Conservation (phyloP, 1,140 invertebrate genomes). For the Orussus abietinus region DNA sequence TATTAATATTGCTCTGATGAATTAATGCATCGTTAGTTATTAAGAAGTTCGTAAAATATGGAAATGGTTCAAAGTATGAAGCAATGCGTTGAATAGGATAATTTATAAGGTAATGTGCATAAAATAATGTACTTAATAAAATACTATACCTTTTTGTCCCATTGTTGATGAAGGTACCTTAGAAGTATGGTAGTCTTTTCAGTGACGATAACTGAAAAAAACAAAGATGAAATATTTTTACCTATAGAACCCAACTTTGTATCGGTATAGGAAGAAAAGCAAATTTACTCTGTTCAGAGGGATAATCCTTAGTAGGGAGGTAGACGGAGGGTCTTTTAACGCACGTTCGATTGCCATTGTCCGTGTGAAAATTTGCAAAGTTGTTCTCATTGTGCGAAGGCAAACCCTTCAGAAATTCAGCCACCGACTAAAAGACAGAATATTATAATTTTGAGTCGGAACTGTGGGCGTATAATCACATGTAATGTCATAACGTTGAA, state of each 20-base stretch:
- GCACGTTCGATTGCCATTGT: slow-evolving; percentile 76
- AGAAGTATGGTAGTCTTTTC: slow-evolving; percentile 92
- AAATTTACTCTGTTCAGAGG: slow-evolving; percentile 78
- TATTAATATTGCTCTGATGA: slow-evolving; percentile 1
- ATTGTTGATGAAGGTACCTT: slow-evolving; percentile 89
- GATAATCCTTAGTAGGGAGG: slow-evolving; percentile 83
- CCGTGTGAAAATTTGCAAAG: slow-evolving; percentile 84
- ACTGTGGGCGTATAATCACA: no score
- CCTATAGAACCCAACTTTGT: no score
- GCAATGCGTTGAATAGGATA: slow-evolving; percentile 2
- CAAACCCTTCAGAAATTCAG: slow-evolving; percentile 86
- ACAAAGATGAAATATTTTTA: slow-evolving; percentile 26
- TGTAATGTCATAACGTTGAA: no score
- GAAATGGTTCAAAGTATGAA: slow-evolving; percentile 4
- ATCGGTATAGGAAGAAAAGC: slow-evolving; percentile 14
- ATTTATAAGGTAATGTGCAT: slow-evolving; percentile 2
- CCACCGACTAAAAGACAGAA: slow-evolving; percentile 62
- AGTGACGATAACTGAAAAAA: slow-evolving; percentile 83
- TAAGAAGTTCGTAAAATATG: neutral
- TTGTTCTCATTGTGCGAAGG: slow-evolving; percentile 88
- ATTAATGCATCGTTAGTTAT: neutral
- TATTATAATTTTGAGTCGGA: slow-evolving; percentile 2
- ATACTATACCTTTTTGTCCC: slow-evolving; percentile 80
- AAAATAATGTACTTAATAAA: slow-evolving; percentile 1
- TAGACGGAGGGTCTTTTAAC: slow-evolving; percentile 86